A percentile compares a stretch with the other conserved stretches of the same genome.
phyloP scores from a whole-genome alignment of 1,140 invertebrate genomes.

The Zaprionus camerounensis region DNA sequence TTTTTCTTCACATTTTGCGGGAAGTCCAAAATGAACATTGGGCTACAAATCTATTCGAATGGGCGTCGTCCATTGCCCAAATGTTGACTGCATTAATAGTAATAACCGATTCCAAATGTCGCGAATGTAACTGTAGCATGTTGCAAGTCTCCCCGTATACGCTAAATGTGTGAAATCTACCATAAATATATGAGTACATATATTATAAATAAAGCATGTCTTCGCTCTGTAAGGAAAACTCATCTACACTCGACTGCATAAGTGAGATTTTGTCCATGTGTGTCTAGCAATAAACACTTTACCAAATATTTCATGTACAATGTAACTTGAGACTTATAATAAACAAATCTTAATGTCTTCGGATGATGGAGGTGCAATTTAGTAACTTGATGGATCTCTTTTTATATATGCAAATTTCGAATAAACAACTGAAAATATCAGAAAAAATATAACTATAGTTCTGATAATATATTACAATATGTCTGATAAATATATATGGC shows the following conservation, averaged over 20 bases:
- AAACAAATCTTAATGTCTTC: not conserved
- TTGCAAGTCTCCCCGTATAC: too few relatives aligned
- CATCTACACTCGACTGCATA: conserved; percentile 23
- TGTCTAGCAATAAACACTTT: not conserved
- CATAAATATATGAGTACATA: conserved; percentile 38
- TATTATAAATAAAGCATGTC: not conserved
- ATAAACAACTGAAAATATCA: too few relatives aligned
- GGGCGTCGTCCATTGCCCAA: conserved; percentile 52
- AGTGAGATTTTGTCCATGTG: not conserved
- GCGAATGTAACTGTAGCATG: not conserved
- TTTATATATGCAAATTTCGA: too few relatives aligned
- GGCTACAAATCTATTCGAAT: conserved; percentile 33
- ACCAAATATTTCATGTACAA: not conserved
- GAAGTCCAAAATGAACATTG: conserved; percentile 62
- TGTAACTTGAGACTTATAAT: not conserved
- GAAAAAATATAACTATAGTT: too few relatives aligned
- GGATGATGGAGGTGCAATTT: not conserved
- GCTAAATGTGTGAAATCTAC: conserved; percentile 66
- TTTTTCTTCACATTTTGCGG: conserved; percentile 46
- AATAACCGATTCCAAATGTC: conserved; percentile 41
- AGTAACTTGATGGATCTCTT: too few relatives aligned
- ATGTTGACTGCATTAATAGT: conserved; percentile 29
- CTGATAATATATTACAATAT: too few relatives aligned
- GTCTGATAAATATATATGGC: too few relatives aligned
- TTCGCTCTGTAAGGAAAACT: not conserved